Conservation (phyloP, 2,888 invertebrate species). For the Trichacis sp. region DNA sequence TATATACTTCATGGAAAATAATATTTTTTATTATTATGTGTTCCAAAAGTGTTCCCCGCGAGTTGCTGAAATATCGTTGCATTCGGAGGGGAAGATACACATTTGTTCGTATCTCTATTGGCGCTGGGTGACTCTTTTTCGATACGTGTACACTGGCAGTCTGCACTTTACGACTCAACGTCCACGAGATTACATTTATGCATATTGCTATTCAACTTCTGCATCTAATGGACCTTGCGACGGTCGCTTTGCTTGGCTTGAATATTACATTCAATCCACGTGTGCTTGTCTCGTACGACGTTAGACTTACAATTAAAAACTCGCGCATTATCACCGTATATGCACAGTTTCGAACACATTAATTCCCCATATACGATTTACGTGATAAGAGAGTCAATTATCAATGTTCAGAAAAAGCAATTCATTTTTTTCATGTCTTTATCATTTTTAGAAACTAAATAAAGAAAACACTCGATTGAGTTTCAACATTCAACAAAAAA, state of each 20-base stretch:
- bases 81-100: slow-evolving; percentile 16
- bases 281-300: slow-evolving; percentile 25
- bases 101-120: slow-evolving; percentile 17
- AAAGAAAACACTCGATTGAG: no score
- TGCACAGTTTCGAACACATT: slow-evolving; percentile 9
- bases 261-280: slow-evolving; percentile 20
- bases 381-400: no score
- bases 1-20: no score
- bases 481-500: no score
- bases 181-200: slow-evolving; percentile 49
- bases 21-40: no score
- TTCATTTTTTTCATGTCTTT: no score
- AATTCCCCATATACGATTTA: no score
- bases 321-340: slow-evolving; percentile 33
- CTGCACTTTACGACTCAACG: slow-evolving; percentile 55
- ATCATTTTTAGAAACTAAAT: no score
- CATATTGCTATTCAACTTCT: slow-evolving; percentile 49
- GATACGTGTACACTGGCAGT: slow-evolving; percentile 51
- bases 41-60: not conserved
- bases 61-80: slow-evolving; percentile 29
- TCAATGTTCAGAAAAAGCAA: no score
- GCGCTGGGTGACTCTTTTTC: slow-evolving; percentile 49
- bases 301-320: slow-evolving; percentile 30
- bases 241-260: slow-evolving; percentile 41
- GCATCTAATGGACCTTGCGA: slow-evolving; percentile 56